Evolutionary conservation across 2,888 invertebrate genomes (phyloP).

Genomic region (Caenorhabditis plicata): DNA sequence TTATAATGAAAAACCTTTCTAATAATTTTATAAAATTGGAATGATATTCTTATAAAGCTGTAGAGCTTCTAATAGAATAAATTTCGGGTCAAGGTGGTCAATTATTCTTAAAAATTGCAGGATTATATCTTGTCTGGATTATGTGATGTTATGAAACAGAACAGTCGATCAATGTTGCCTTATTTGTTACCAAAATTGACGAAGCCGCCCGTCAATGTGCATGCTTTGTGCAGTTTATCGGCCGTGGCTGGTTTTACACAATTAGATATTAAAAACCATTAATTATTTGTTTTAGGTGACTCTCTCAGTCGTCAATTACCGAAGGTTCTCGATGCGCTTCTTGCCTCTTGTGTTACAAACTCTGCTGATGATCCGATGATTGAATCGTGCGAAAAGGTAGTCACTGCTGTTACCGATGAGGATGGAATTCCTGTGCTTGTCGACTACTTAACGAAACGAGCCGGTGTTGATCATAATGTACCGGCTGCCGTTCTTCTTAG

Average conservation of each 20-base stretch:
- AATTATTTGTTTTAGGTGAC: conserved; percentile 72
- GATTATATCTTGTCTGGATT: conserved; percentile 92
- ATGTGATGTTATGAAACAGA: conserved; percentile 93
- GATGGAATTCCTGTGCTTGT: conserved; percentile 83
- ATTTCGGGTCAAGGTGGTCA: too few species aligned
- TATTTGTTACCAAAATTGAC: conserved; percentile 88
- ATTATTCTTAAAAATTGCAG: too few species aligned
- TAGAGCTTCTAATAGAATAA: too few species aligned
- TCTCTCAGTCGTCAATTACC: conserved; percentile 85
- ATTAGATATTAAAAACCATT: neutral
- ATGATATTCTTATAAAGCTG: too few species aligned
- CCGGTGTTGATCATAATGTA: conserved; percentile 79
- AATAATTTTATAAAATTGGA: too few species aligned
- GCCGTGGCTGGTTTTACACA: conserved; percentile 84
- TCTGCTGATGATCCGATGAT: conserved; percentile 51
- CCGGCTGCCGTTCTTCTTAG: conserved; percentile 72
- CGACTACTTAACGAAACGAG: conserved; percentile 80
- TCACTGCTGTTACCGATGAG: conserved; percentile 82
- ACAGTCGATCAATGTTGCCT: conserved; percentile 81
- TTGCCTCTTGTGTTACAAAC: conserved; percentile 66
- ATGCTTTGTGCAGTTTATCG: conserved; percentile 85
- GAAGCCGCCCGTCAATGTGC: conserved; percentile 82
- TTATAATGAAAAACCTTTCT: too few species aligned
- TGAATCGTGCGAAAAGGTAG: conserved; percentile 71
- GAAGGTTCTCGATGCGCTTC: conserved; percentile 87